Evolutionary conservation across 92 coral and sea anemone species (phyloP).

Genomic region (Heteractis magnifica): DNA sequence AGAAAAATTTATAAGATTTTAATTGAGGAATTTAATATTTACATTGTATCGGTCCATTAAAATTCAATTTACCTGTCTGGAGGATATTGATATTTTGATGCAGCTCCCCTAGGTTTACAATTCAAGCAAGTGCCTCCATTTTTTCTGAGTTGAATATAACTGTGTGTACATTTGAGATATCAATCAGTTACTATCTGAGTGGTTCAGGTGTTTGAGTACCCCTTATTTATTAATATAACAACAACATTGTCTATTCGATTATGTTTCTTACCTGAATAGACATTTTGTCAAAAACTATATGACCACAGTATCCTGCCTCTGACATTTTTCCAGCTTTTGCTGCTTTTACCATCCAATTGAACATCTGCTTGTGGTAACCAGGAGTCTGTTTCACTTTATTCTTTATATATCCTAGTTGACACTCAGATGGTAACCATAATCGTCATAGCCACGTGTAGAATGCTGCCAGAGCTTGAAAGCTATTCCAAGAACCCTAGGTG

Average conservation of each 20-base stretch:
- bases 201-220: background rate
- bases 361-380: conserved; percentile 45
- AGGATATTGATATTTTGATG: conserved; percentile 44
- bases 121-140: conserved; percentile 49
- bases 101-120: conserved; percentile 47
- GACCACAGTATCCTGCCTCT: conserved; percentile 51
- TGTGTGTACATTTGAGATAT: background rate
- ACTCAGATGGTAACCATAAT: conserved; percentile 48
- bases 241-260: background rate
- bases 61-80: conserved; percentile 27
- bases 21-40: background rate
- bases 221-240: too few relatives aligned
- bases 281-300: conserved; percentile 60
- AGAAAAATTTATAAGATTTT: too few relatives aligned
- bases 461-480: conserved; percentile 56
- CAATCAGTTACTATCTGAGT: background rate
- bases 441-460: conserved; percentile 55
- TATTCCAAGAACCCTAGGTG: conserved; percentile 51
- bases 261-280: conserved; percentile 46
- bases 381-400: conserved; percentile 57
- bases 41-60: background rate
- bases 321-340: conserved; percentile 27
- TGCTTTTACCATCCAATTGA: conserved; percentile 53
- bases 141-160: background rate
- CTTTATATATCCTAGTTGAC: conserved; percentile 44